A percentile compares a stretch with the other conserved stretches of the same genome.
These are phyloP conservation scores for Cepaea hortensis DNA, from an alignment of 2,888 invertebrate genomes.

Conservation along the genomic window DNA sequence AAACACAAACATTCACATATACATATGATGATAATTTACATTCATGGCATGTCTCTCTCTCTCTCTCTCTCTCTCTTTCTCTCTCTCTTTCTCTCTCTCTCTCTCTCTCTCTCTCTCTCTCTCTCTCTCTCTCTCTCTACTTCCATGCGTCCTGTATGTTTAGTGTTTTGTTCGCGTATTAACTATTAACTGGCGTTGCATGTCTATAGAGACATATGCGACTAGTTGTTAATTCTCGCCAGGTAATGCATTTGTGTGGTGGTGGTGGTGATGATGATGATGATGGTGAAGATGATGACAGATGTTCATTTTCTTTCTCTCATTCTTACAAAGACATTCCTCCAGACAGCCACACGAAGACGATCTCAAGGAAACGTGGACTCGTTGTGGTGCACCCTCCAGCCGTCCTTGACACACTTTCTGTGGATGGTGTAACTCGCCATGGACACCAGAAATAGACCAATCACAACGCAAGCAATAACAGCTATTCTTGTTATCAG, in stretches of 20 bases:
- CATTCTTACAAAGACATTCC: too few species aligned
- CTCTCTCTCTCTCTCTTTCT: neutral
- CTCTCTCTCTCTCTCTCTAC: neutral
- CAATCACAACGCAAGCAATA: conserved; percentile 13
- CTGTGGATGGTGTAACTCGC: conserved; percentile 31
- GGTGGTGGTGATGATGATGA: too few species aligned
- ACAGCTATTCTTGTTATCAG: conserved; percentile 4
- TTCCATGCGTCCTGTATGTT: neutral
- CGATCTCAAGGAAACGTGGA: neutral
- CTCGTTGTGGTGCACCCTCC: conserved; percentile 20
- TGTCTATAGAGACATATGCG: too few species aligned
- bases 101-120: conserved; percentile 12
- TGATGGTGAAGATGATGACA: too few species aligned
- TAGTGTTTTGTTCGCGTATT: neutral
- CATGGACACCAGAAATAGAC: conserved; percentile 22
- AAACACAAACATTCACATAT: too few species aligned
- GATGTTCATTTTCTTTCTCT: too few species aligned
- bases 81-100: conserved; percentile 33
- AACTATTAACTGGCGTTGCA: too few species aligned
- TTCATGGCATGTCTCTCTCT: neutral
- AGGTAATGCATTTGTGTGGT: too few species aligned
- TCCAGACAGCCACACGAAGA: too few species aligned
- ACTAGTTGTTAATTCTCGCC: too few species aligned
- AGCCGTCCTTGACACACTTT: conserved; percentile 9
- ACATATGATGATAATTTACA: too few species aligned